Conservation (phyloP, 2,113 vertebrate species). For the Ciconia maguari region DNA sequence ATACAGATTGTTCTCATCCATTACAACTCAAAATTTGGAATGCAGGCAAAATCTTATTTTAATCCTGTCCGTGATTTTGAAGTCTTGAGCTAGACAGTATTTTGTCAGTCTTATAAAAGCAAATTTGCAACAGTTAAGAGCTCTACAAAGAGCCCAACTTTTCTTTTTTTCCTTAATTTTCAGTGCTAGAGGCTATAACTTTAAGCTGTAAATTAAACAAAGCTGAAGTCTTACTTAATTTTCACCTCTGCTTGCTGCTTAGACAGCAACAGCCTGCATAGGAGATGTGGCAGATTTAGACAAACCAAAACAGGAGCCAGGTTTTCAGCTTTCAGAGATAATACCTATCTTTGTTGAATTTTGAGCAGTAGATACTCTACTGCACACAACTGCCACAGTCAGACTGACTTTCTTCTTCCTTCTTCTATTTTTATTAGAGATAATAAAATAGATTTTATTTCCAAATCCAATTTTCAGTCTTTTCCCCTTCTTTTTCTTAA, state of each 20-base stretch:
- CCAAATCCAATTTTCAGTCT: background rate
- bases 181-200: background rate
- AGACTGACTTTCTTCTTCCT: background rate
- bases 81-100: background rate
- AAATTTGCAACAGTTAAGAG: background rate
- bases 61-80: background rate
- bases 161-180: background rate
- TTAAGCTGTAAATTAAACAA: background rate
- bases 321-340: background rate
- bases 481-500: background rate
- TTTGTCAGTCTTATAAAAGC: background rate
- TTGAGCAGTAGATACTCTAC: background rate
- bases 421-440: background rate
- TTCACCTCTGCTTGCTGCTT: background rate
- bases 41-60: background rate
- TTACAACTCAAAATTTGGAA: background rate
- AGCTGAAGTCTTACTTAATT: background rate
- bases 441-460: background rate
- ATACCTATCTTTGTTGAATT: background rate
- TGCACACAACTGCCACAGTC: background rate
- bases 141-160: background rate
- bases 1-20: background rate
- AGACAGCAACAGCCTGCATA: background rate
- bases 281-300: constrained; percentile 5
- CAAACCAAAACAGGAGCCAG: background rate